Conservation (phyloP, 2,113 vertebrate species). For the Myrmecobius fasciatus region DNA sequence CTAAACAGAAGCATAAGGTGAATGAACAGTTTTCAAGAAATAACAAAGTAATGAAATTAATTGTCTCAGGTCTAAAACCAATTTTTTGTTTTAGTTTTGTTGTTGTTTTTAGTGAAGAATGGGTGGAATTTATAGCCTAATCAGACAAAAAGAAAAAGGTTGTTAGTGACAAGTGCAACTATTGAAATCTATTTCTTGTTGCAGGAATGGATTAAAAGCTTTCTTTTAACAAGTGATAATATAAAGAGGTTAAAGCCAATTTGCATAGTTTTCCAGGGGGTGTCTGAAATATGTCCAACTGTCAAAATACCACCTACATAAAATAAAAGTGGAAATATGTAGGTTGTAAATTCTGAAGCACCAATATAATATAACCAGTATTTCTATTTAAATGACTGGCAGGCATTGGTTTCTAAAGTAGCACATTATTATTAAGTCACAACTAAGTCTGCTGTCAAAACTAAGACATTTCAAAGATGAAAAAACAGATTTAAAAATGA, state of each 20-base stretch:
- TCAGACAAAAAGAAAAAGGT: neutral
- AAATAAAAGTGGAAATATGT: constrained; percentile 30
- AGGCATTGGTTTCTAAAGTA: neutral
- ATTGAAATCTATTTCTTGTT: neutral
- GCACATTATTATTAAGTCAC: neutral
- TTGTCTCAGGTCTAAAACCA: neutral
- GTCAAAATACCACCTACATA: neutral
- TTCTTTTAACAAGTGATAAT: neutral
- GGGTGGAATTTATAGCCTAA: neutral
- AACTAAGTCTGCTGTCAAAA: neutral
- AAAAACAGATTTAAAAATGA: constrained; percentile 22
- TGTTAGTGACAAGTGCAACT: neutral
- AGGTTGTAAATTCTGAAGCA: constrained; percentile 8
- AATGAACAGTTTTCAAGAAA: neutral
- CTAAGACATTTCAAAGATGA: constrained; percentile 38
- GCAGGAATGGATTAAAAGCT: neutral
- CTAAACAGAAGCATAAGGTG: neutral
- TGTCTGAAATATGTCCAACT: neutral
- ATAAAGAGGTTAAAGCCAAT: constrained; percentile 19
- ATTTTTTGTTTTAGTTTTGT: too few species aligned
- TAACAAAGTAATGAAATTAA: neutral
- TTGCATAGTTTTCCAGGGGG: neutral
- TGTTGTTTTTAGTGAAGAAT: neutral
- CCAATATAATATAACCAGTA: neutral
- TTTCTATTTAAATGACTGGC: neutral